Percentiles rank a stretch among this genome's conserved stretches.
Evolutionary conservation across 1,140 invertebrate species (phyloP).

Genomic region (Lamellibrachia luymesi): DNA sequence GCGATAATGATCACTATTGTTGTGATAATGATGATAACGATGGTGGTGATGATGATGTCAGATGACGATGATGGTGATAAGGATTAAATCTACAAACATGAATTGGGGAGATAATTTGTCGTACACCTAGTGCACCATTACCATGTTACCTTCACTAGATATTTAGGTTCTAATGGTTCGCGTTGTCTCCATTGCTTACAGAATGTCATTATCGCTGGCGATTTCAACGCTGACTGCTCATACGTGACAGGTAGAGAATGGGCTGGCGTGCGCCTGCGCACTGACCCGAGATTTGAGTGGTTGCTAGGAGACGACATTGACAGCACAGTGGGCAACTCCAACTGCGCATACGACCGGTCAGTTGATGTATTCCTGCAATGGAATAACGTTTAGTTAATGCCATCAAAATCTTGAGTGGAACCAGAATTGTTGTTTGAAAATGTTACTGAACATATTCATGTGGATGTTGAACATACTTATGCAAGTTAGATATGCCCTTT

Average conservation of each 20-base stretch:
- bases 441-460: too few relatives aligned
- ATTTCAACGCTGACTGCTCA: constrained; percentile 18
- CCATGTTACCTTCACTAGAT: not conserved
- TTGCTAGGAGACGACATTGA: constrained; percentile 17
- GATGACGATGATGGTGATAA: not conserved
- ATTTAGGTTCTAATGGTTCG: not conserved
- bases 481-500: too few relatives aligned
- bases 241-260: constrained; percentile 17
- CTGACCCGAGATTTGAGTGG: constrained; percentile 14
- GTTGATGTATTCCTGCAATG: not conserved
- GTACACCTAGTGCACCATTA: not conserved
- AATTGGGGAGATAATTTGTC: not conserved
- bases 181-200: not conserved
- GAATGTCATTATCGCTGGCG: constrained; percentile 8
- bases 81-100: not conserved
- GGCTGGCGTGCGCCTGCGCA: constrained; percentile 16
- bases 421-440: too few relatives aligned
- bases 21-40: not conserved
- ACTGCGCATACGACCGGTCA: constrained; percentile 22
- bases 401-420: too few relatives aligned
- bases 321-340: not conserved
- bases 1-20: too few relatives aligned
- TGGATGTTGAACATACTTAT: too few relatives aligned
- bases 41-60: not conserved
- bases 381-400: not conserved